Base-by-base conservation (phyloP, 2,888 invertebrate genomes). In the Chloromyia formosa region DNA sequence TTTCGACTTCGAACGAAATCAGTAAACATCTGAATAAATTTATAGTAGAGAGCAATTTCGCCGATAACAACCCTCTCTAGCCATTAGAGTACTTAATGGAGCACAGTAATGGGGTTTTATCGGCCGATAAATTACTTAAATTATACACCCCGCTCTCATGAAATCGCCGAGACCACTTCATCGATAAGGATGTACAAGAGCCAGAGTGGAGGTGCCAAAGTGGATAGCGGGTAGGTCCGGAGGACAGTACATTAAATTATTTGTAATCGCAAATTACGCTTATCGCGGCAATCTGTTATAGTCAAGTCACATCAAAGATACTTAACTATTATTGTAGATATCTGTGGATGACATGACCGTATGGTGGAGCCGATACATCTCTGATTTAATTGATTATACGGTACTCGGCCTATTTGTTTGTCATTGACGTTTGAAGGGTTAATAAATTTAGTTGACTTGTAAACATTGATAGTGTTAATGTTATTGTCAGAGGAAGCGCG, bases 391-490 rank as follows among this genome's bases (percentile, higher is more conserved):
- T 71, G 71, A 71, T 71, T 71, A 18, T 20, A 35, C 40, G 42
- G 58, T 56, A 71, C 71, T 71, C 56, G 23, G 54, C 16, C 54
- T 56, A 71, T 71, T 71, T 56, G 58, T 18, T 56, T 16, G 54
- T n/a, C 20, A 40, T 58, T 71, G 71, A 71, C 71, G 56, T 40
- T 18, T 71, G 71, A 71, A 71, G 71, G 71, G 71, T 71, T 71
- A 71, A 71, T 71, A 71, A 71, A 71, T 71, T 71, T 71, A 42
- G 58, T 71, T 56, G 58, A 27, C 40, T 71, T 58, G 71, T 58
- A 71, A 71, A 71, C 58, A 71, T 10, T 18, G 69, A 69, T 56
- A 71, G 58, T 20, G 58, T 53, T 71, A 71, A 71, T 71, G 71
- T 58, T 71, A 40, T 71, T 71, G 71, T 40, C 56, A 40, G 40